phyloP scores from a whole-genome alignment of 2,113 vertebrate species.

The Pheucticus melanocephalus region DNA sequence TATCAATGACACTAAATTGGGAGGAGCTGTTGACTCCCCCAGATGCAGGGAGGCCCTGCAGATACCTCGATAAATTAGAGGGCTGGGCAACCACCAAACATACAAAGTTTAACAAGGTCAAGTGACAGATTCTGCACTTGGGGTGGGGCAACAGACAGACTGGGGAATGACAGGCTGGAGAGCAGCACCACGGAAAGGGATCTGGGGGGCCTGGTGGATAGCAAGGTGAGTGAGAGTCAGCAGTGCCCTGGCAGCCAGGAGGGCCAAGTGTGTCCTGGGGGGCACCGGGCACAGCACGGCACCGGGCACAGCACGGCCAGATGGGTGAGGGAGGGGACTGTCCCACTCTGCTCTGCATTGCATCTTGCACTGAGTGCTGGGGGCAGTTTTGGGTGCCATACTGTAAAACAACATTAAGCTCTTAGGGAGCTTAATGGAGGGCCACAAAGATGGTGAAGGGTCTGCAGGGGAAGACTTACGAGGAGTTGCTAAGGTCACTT shows the following conservation, averaged over 20 bases:
- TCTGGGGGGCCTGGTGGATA: too few species aligned
- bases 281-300: accelerated
- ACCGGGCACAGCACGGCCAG: accelerated
- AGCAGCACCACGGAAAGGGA: not conserved
- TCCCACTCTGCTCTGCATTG: not conserved
- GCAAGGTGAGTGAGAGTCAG: not conserved
- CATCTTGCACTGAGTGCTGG: not conserved
- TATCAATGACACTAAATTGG: not conserved
- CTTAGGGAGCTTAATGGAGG: not conserved
- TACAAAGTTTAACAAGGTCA: not conserved
- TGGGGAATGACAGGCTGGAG: not conserved
- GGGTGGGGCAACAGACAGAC: too few species aligned
- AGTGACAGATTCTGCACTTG: not conserved
- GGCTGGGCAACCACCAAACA: not conserved
- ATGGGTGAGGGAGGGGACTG: not conserved
- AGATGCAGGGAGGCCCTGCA: not conserved
- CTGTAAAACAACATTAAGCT: not conserved
- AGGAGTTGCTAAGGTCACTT: not conserved
- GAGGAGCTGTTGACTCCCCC: not conserved
- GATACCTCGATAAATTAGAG: not conserved
- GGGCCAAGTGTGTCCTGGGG: not conserved
- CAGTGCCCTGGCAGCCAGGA: not conserved
- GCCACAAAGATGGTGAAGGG: not conserved
- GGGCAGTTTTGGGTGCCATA: not conserved
- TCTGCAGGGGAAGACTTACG: not conserved